A percentile compares a stretch with the other conserved stretches of the same genome.
Evolutionary conservation across 2,113 vertebrate genomes (phyloP).

Genomic region (Sterrhoptilus dennistouni): DNA sequence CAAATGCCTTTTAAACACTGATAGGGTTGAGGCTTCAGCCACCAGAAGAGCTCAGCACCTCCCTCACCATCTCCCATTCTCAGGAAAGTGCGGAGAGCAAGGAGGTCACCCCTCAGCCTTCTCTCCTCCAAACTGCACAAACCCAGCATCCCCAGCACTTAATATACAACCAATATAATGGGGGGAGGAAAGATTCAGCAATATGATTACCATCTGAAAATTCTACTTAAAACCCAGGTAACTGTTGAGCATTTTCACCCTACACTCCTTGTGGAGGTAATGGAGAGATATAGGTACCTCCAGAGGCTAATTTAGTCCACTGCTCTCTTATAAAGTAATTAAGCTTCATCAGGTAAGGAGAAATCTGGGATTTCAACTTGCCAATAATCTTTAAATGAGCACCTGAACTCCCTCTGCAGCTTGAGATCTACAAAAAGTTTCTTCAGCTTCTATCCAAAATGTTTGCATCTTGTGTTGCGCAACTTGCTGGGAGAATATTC

Average conservation of each 20-base stretch:
- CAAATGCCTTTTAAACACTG: not conserved
- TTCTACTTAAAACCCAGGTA: not conserved
- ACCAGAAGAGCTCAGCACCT: not conserved
- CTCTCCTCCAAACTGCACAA: not conserved
- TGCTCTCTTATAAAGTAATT: constrained; percentile 21
- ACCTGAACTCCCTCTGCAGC: not conserved
- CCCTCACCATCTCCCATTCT: not conserved
- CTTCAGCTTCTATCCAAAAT: not conserved
- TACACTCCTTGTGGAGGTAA: not conserved
- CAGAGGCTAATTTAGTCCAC: constrained; percentile 7
- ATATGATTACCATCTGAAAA: not conserved
- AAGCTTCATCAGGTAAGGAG: not conserved
- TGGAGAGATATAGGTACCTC: not conserved
- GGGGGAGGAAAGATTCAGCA: not conserved
- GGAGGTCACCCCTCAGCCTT: accelerated
- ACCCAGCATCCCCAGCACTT: not conserved
- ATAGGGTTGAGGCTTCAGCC: accelerated
- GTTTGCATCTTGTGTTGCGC: not conserved
- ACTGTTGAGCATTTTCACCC: not conserved
- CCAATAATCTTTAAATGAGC: constrained; percentile 5
- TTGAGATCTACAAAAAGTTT: not conserved
- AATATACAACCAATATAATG: accelerated
- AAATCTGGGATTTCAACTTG: not conserved
- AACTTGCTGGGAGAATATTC: not conserved
- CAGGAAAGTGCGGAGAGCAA: not conserved